A percentile compares a stretch with the other conserved stretches of the same genome.
Conservation (phyloP, 2,888 invertebrate genomes). For the Euspilapteryx auroguttella region DNA sequence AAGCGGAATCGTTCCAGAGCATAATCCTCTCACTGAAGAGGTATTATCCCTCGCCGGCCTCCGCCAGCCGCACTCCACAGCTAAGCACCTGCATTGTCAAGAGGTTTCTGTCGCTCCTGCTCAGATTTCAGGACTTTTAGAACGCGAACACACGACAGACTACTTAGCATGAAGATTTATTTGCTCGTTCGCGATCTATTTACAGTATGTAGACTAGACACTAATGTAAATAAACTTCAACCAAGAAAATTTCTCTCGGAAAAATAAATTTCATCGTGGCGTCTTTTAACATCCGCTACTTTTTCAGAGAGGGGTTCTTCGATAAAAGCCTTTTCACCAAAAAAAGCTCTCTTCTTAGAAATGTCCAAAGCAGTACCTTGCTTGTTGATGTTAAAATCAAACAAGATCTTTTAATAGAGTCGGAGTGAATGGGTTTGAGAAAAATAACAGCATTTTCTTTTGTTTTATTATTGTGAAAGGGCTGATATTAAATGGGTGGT, state of each 20-base stretch:
- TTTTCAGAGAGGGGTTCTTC: conserved; percentile 14
- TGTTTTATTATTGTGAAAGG: conserved; percentile 3
- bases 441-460: conserved; percentile 1
- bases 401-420: conserved; percentile 5
- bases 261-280: neutral
- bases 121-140: neutral
- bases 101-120: too few relatives aligned
- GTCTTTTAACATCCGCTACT: conserved; percentile 12
- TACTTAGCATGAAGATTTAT: too few relatives aligned
- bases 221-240: too few relatives aligned
- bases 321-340: conserved; percentile 13
- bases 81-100: conserved; percentile 7
- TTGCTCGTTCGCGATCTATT: too few relatives aligned
- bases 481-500: conserved; percentile 1
- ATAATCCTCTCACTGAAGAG: conserved; percentile 31
- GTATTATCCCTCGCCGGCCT: conserved; percentile 24
- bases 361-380: conserved; percentile 14
- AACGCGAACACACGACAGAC: neutral
- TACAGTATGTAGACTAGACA: too few relatives aligned
- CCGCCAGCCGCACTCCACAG: conserved; percentile 14
- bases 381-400: conserved; percentile 11
- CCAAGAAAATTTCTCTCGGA: neutral
- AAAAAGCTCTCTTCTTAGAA: conserved; percentile 16
- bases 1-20: conserved; percentile 8
- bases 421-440: conserved; percentile 1